These are phyloP conservation scores for Labroides dimidiatus DNA, from an alignment of 2,797 vertebrate genomes.

Conservation along the genomic window DNA sequence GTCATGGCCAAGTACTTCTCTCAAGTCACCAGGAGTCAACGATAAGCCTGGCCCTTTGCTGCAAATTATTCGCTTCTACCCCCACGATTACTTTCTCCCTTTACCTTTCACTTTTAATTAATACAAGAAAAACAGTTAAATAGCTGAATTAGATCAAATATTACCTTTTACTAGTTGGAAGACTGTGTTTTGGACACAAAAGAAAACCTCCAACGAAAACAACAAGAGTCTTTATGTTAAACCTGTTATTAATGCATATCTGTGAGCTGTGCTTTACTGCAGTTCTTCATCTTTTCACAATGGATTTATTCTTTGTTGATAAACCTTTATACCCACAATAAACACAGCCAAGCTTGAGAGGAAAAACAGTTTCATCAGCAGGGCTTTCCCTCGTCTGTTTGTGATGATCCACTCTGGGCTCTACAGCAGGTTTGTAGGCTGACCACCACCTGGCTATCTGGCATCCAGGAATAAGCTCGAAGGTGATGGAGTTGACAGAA, in stretches of 20 bases:
- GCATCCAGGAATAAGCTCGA: constrained; percentile 25
- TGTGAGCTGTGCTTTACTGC: not conserved
- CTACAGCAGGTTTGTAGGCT: not conserved
- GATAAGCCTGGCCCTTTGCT: not conserved
- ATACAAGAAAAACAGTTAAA: not conserved
- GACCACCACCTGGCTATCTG: constrained; percentile 34
- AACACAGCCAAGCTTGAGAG: constrained; percentile 3
- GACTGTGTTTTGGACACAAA: too few species aligned
- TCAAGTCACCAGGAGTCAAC: not conserved
- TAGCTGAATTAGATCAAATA: not conserved
- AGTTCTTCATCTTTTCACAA: not conserved
- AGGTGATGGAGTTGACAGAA: constrained; percentile 30
- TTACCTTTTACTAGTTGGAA: too few species aligned
- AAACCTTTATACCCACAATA: too few species aligned
- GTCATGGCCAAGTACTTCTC: not conserved
- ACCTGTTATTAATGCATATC: not conserved
- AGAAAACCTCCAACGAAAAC: too few species aligned
- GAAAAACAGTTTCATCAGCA: not conserved
- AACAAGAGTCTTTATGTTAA: too few species aligned
- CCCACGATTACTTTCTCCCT: not conserved
- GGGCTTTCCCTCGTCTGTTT: not conserved
- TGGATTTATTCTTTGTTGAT: too few species aligned
- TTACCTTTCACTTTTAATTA: not conserved
- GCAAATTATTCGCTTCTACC: not conserved
- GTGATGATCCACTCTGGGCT: constrained; percentile 4